Evolutionary conservation across 2,888 invertebrate genomes (phyloP), one percentile per base, ranked within the genome.

Genomic region (Zaprionus bogoriensis): DNA sequence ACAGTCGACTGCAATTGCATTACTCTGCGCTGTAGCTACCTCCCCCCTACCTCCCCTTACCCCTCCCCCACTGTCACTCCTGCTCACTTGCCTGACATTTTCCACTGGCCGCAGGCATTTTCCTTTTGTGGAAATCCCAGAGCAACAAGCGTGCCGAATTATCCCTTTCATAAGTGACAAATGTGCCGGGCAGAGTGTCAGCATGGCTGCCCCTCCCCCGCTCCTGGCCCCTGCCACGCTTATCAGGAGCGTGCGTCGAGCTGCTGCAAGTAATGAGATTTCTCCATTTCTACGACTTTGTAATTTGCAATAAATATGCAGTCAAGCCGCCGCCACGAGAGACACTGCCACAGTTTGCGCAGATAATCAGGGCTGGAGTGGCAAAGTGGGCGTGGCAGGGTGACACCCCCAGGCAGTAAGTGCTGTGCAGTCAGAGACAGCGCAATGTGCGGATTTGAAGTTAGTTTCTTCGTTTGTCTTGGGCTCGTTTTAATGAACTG

Each of bases 81-180:
- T 2, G 2, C 9, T 20, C 28, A 2, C 32, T 0, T 6, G 10
- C 22, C n/a, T n/a, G n/a, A n/a, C n/a, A n/a, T n/a, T n/a, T n/a
- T n/a, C 57, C 59, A n/a, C 22, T 62, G 53, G 61, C 85, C 85
- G 60, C 66, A 51, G 80, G 77, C 83, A 66, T 60, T 66, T 65
- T 47, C 47, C 54, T 47, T 54, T 63, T 71, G 63, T 67, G 48
- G 50, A 53, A 72, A 52, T 73, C 73, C 71, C 71, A 25, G 36
- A 52, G 63, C 52, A 67, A 64, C 57, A 73, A 84, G 82, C 81
- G 77, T 81, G 63, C 67, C 85, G 72, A 81, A 81, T 81, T 79
- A 85, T 85, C 82, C 82, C 77, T 85, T 79, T 81, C 85, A 82
- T 85, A 81, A 81, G 82, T 84, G 85, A 84, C 85, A 84, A 81